phyloP scores from a whole-genome alignment of 2,113 vertebrate genomes.

The Eulacestoma nigropectus region DNA sequence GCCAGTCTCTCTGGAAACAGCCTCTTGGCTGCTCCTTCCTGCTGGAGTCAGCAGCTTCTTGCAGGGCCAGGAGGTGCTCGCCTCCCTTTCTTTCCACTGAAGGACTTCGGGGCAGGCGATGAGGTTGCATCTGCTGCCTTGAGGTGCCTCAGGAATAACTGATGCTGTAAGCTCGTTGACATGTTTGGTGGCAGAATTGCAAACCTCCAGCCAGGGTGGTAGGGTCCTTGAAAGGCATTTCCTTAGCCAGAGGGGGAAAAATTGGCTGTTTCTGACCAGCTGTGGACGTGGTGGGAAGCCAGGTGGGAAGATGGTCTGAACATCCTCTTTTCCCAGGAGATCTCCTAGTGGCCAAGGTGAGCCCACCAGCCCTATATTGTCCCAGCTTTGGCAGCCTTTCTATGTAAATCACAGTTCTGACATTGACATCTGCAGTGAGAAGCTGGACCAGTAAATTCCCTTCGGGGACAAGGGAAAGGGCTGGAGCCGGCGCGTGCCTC shows the following conservation, averaged over 20 bases:
- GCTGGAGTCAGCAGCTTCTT: constrained; percentile 14
- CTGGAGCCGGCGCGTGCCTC: rapidly evolving
- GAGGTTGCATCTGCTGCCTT: background rate
- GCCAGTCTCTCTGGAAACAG: background rate
- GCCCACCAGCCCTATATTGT: rapidly evolving
- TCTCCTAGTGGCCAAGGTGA: background rate
- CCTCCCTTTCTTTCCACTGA: background rate
- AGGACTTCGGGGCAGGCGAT: background rate
- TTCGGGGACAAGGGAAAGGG: background rate
- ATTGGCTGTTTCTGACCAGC: background rate
- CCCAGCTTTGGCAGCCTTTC: background rate
- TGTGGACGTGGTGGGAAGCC: background rate
- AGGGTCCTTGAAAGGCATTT: background rate
- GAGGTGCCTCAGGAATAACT: background rate
- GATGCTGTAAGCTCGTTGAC: background rate
- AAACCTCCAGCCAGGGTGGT: background rate
- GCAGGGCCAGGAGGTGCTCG: rapidly evolving
- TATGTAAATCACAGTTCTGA: background rate
- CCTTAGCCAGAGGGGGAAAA: background rate
- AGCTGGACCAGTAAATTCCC: background rate
- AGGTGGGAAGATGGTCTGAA: background rate
- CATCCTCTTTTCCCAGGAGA: background rate
- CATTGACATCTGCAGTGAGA: rapidly evolving
- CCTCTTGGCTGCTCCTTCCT: background rate
- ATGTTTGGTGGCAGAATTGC: background rate